Base-by-base conservation (phyloP, 2,797 vertebrate species). In the Leuciscus waleckii region DNA sequence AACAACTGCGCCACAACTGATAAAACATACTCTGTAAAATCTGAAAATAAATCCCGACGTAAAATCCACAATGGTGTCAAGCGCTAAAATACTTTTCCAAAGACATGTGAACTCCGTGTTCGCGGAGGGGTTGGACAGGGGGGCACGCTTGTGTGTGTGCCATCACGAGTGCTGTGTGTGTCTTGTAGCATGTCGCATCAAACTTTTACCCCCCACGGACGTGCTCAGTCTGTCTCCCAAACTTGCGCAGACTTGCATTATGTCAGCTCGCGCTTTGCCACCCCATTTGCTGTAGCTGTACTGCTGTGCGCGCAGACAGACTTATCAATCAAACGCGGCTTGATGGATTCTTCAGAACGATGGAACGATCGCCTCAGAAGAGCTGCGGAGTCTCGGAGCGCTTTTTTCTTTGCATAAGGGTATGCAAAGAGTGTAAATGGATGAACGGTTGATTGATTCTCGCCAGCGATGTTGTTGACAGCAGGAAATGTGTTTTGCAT, bases 391-490 rank as follows among this genome's bases (percentile, higher is more conserved):
- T 98, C 97, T 98, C 95, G 96, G 95, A 96, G 96, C 96, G 94
- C 97, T 93, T 91, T 96, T 96, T 95, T 96, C 95, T 97, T 97
- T 98, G 97, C 94, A 97, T 98, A 95, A 99, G 98, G 98, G 97
- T 98, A 99, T 98, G 98, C 97, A 99, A 99, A 99, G 97, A 99
- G 97, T 97, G 96, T 98, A 96, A 97, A 99, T 99, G 98, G 97
- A 97, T 99, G 98, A 99, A 99, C 97, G 98, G 97, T 98, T 99
- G 98, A 99, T 99, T 99, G 97, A 99, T 99, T 98, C 94, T 97
- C 97, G 95, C 95, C 95, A 94, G 97, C 97, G 96, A 97, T 96
- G 96, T 97, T 97, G 95, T 97, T 97, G 97, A 98, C 98, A 98
- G 97, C 97, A 97, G 97, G 97, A 98, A 99, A 97, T 98, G 96